These are phyloP conservation scores for Fratercula arctica DNA, from an alignment of 2,797 vertebrate species.

Conservation along the genomic window DNA sequence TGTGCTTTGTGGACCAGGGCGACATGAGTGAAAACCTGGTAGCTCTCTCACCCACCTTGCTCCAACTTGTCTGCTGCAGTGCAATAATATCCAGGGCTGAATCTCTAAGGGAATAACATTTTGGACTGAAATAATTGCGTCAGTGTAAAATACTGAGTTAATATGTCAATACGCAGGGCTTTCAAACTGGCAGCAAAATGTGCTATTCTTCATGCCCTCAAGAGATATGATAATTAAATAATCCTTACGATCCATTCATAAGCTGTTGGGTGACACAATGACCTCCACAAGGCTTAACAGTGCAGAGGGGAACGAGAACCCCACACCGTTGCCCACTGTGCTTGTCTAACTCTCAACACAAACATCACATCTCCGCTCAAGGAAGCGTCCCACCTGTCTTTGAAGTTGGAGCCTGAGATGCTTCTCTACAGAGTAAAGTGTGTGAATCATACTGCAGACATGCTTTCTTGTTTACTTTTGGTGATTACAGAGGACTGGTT, in stretches of 20 bases:
- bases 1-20: not conserved
- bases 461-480: not conserved
- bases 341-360: not conserved
- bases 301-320: not conserved
- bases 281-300: not conserved
- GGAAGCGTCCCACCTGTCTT: not conserved
- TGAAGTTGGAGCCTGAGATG: not conserved
- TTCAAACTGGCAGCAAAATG: not conserved
- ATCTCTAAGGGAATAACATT: not conserved
- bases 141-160: not conserved
- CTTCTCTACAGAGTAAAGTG: not conserved
- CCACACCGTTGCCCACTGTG: not conserved
- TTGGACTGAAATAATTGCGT: not conserved
- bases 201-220: not conserved
- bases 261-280: not conserved
- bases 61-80: not conserved
- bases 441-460: not conserved
- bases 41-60: not conserved
- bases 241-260: not conserved
- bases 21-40: not conserved
- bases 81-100: not conserved
- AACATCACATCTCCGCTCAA: not conserved
- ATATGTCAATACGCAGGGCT: not conserved
- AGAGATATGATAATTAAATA: not conserved
- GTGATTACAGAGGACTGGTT: not conserved